Base-by-base conservation (phyloP, 1,140 invertebrate genomes). In the Papilio helenus region DNA sequence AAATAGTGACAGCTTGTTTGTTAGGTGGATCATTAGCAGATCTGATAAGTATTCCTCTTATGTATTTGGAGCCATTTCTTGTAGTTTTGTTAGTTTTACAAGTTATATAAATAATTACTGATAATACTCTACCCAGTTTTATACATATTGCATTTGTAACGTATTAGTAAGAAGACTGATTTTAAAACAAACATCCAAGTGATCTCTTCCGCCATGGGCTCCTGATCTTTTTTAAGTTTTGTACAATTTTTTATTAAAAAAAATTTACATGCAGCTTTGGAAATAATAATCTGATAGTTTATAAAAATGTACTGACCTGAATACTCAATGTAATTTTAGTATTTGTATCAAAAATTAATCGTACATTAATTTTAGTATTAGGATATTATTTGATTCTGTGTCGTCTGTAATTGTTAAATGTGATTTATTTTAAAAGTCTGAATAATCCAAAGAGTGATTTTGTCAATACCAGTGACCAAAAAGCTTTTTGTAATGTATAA, bases 401-500 rank as follows among this genome's bases (percentile, higher is more conserved):
- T 83, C 71, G 80, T 82, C 79, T 81, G 61, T 81, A 79, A 84
- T 68, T 29, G 61, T 68, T 68, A 82, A 84, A 88, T 88, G 85
- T 90, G 82, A 89, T 91, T 90, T 89, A 86, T 79, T 88, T 86
- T 85, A 83, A 93, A 72, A 93, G 92, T 92, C 92, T 93, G 92
- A 94, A 81, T 84, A 83, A 88, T 92, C 92, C 92, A 94, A 94
- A 94, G 92, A 93, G 82, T 89, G 79, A 84, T 84, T 86, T 84
- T 86, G 81, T 85, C 81, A 83, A 86, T 85, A 84, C 12, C 86
- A 85, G 61, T 84, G 74, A 82, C 76, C 46, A 80, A 80, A 68
- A 79, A 80, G 71, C 49, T 77, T 71, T 46, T 84, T 81, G 34
- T 79, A 74, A 79, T 76, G 58, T 80, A 55, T 80, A 81, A 78